Evolutionary conservation across 2,113 vertebrate species (phyloP).

Genomic region (Raja brachyura): DNA sequence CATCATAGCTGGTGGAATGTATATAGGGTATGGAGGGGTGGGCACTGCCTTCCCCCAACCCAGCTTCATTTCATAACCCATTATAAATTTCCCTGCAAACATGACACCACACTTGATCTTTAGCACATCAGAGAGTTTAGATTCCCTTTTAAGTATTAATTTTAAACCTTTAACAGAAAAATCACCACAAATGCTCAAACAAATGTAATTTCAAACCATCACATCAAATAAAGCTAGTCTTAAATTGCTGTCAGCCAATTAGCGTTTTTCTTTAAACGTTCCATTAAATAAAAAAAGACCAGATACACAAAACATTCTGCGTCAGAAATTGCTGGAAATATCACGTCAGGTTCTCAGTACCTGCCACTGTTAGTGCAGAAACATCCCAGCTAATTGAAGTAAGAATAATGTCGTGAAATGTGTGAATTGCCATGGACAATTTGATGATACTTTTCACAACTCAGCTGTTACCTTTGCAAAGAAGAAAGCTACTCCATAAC

Average conservation of each 20-base stretch:
- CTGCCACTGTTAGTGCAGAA: not conserved
- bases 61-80: conserved; percentile 73
- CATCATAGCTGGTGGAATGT: conserved; percentile 60
- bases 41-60: conserved; percentile 71
- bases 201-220: not conserved
- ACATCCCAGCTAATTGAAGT: not conserved
- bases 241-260: not conserved
- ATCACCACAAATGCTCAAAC: not conserved
- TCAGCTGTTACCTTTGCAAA: not conserved
- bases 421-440: not conserved
- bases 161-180: not conserved
- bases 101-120: not conserved
- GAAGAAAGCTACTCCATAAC: not conserved
- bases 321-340: not conserved
- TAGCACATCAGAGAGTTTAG: not conserved
- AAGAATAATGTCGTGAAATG: not conserved
- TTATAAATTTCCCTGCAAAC: conserved; percentile 61
- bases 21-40: conserved; percentile 65
- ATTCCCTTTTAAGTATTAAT: not conserved
- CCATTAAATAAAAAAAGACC: not conserved
- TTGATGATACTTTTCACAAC: not conserved
- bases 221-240: not conserved
- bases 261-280: not conserved
- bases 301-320: not conserved
- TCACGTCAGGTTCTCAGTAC: too few relatives aligned